Evolutionary conservation across 2,113 vertebrate species (phyloP).

Genomic region (Megaceryle maxima): DNA sequence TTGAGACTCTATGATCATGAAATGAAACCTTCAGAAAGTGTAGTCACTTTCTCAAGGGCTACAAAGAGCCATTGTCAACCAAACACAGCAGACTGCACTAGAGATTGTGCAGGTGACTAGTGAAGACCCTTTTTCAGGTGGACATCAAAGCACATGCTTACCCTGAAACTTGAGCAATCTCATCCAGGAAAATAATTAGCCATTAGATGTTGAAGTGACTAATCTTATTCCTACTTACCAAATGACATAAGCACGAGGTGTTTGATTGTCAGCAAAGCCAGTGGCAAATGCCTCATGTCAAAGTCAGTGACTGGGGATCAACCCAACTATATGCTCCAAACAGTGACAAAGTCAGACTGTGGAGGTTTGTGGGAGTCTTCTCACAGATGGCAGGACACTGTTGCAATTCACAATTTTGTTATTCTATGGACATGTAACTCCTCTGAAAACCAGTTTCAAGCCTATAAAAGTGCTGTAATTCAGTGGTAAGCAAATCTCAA

Average conservation of each 20-base stretch:
- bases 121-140: background rate
- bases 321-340: fast-evolving
- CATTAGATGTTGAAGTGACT: background rate
- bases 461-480: background rate
- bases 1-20: background rate
- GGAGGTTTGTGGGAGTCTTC: background rate
- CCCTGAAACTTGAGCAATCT: background rate
- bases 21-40: background rate
- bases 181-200: background rate
- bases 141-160: background rate
- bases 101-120: background rate
- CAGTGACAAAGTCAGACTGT: background rate
- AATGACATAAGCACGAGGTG: background rate
- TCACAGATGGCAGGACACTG: background rate
- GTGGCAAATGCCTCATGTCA: fast-evolving
- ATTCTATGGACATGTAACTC: background rate
- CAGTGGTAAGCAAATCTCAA: background rate
- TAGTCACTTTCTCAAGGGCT: background rate
- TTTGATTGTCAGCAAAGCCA: background rate
- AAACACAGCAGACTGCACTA: background rate
- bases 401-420: background rate
- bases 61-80: background rate
- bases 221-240: background rate
- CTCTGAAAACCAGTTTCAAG: background rate
- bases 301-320: background rate